These are phyloP conservation scores for Gadopsis marmoratus DNA, from an alignment of 2,797 vertebrate genomes.

Conservation along the genomic window DNA sequence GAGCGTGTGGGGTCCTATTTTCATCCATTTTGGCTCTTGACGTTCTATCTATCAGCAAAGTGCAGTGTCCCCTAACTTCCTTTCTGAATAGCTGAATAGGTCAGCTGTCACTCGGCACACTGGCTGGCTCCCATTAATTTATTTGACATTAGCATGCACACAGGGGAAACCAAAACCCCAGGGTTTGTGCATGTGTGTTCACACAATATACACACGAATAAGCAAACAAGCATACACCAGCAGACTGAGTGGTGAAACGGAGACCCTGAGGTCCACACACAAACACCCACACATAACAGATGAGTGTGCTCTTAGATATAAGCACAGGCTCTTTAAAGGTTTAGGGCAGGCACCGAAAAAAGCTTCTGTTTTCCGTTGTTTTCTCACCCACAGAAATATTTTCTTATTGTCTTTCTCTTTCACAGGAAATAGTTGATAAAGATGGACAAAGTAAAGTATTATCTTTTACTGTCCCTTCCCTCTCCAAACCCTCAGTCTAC, in stretches of 20 bases:
- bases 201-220: conserved; percentile 13
- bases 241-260: conserved; percentile 26
- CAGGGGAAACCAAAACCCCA: conserved; percentile 80
- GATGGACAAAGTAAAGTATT: conserved; percentile 95
- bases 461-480: conserved; percentile 96
- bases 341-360: conserved; percentile 16
- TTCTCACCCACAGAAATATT: conserved; percentile 35
- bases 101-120: conserved; percentile 80
- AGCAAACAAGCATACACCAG: conserved; percentile 5
- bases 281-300: conserved; percentile 46
- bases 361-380: conserved; percentile 7
- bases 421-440: conserved; percentile 97
- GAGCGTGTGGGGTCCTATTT: conserved; percentile 16
- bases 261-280: conserved; percentile 46
- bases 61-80: conserved; percentile 49
- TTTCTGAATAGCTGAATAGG: conserved; percentile 82
- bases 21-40: conserved; percentile 26
- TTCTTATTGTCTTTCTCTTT: conserved; percentile 50
- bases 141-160: conserved; percentile 76
- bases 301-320: conserved; percentile 41
- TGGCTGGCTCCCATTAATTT: conserved; percentile 69
- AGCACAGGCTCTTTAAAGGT: conserved; percentile 22
- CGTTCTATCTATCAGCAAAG: conserved; percentile 48
- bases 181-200: conserved; percentile 66
- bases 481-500: conserved; percentile 97